Base-by-base conservation (phyloP, 2,888 invertebrate species). In the Portevinia maculata region DNA sequence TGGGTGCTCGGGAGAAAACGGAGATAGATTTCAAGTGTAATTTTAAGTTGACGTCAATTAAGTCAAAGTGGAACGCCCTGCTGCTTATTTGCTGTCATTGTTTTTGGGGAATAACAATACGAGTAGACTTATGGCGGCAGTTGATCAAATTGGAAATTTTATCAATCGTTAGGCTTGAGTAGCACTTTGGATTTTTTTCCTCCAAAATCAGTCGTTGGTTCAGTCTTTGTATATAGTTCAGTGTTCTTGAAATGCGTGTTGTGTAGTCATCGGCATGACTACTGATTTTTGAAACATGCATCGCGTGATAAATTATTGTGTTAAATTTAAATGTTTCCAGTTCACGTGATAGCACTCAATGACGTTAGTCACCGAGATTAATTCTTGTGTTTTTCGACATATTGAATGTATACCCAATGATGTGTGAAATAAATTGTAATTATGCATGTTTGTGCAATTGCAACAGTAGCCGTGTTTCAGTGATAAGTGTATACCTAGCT, bases 21-120 rank as follows among this genome's bases (percentile, higher is more conserved):
- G 59, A 71, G 60, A 71, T 71, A 52, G 70, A 60, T 71, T 60
- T 60, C 70, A 60, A 71, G 70, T 71, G 60, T 52, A 44, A 71
- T 60, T 71, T 60, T 60, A 71, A 71, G 60, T 60, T 60, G n/a
- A 6, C 41, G 44, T 39, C 59, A 52, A 71, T 60, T n/a, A n/a
- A n/a, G n/a, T n/a, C n/a, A 60, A 71, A 71, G 24, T 52, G 37
- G 39, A 37, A 28, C 9, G 19, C 4, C 21, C 1, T 32, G 19
- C 6, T 48, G 9, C 21, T 15, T 21, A 1, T 48, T 48, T 32
- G 1, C 24, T 52, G 4, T 17, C 0, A 4, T 21, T 11, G n/a
- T 30, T 34, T 39, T 32, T 24, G 24, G 3, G 53, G 11, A 55
- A 55, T 55, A 44, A 53, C 52, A 41, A 65, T 32, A 34, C 39